Evolutionary conservation across 30 jellyfish, hydroid and myxozoan genomes (phyloP).

Genomic region (Calvadosia cruxmelitensis): DNA sequence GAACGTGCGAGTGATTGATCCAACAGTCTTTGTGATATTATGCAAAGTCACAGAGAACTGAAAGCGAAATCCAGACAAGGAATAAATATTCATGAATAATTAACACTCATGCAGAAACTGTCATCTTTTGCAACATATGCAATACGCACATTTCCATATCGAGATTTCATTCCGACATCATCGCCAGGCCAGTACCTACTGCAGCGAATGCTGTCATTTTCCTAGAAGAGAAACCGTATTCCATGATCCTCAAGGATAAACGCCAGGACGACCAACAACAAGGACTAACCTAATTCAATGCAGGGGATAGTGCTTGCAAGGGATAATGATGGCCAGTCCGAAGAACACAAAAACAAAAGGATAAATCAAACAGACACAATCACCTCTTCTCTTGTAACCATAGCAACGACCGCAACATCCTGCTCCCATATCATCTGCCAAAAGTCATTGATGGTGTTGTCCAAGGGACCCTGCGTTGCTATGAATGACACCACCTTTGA

Average conservation of each 20-base stretch:
- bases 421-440: constrained; percentile 98
- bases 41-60: constrained; percentile 12
- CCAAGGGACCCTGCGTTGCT: constrained; percentile 85
- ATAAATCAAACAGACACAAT: neutral
- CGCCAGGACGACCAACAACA: no score
- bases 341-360: no score
- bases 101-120: neutral
- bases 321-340: no score
- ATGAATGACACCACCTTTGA: constrained; percentile 20
- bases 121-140: neutral
- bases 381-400: constrained; percentile 74
- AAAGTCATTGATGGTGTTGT: constrained; percentile 50
- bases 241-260: no score
- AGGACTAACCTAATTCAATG: no score
- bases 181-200: constrained; percentile 21
- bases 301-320: no score
- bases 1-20: constrained; percentile 19
- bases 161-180: neutral
- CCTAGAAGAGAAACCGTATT: constrained; percentile 9
- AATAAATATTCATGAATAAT: neutral
- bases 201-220: constrained; percentile 8
- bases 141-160: neutral
- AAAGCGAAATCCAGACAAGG: neutral
- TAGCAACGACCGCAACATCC: constrained; percentile 44
- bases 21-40: constrained; percentile 1